Conservation (phyloP, 2,113 vertebrate species). For the Esox niger region DNA sequence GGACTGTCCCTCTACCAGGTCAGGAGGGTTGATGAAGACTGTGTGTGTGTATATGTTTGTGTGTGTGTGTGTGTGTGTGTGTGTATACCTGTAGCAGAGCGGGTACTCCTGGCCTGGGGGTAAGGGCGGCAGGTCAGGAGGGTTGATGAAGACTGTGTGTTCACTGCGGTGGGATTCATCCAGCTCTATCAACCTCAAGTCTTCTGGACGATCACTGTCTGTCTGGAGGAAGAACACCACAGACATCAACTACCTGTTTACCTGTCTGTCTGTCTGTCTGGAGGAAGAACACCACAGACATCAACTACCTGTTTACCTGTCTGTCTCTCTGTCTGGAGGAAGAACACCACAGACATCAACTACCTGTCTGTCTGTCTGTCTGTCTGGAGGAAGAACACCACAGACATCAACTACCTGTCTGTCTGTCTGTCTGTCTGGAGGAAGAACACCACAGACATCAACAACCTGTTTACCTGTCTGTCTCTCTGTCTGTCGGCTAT, state of each 20-base stretch:
- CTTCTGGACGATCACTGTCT: slow-evolving; percentile 85
- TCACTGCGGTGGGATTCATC: slow-evolving; percentile 95
- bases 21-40: no score
- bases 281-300: background rate
- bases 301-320: no score
- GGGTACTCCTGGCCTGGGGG: slow-evolving; percentile 90
- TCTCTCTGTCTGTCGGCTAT: no score
- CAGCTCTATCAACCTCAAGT: slow-evolving; percentile 89
- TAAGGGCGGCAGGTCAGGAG: slow-evolving; percentile 89
- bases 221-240: slow-evolving; percentile 71
- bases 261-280: background rate
- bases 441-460: no score
- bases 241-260: slow-evolving; percentile 11
- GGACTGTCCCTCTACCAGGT: no score
- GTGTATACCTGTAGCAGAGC: slow-evolving; percentile 86
- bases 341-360: no score
- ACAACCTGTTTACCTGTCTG: no score
- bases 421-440: no score
- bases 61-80: background rate
- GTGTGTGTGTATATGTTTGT: background rate
- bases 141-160: slow-evolving; percentile 96
- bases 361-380: no score
- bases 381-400: no score
- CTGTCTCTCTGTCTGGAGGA: no score
- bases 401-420: no score